Conservation (phyloP, 92 coral and sea anemone species). For the Phymanthus crucifer region DNA sequence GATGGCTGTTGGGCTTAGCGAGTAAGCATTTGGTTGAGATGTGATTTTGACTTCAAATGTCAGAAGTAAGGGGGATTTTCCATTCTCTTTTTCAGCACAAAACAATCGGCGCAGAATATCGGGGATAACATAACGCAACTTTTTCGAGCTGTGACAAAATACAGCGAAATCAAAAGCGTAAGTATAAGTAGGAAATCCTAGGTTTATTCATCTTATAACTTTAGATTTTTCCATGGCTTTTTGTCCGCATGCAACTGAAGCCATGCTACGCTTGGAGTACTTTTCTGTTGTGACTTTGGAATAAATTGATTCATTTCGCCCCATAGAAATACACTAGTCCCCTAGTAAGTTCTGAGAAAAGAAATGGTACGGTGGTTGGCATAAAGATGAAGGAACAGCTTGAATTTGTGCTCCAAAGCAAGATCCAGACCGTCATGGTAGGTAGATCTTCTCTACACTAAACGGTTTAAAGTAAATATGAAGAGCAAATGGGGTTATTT, state of each 20-base stretch:
- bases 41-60: constrained; percentile 52
- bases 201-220: constrained; percentile 2
- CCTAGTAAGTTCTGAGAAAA: not conserved
- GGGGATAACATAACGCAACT: constrained; percentile 20
- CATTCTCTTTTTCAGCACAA: constrained; percentile 56
- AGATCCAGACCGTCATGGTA: constrained; percentile 76
- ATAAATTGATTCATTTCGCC: constrained; percentile 8
- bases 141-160: constrained; percentile 44
- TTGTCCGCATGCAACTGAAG: constrained; percentile 16
- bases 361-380: constrained; percentile 62
- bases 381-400: constrained; percentile 51
- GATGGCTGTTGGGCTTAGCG: not conserved
- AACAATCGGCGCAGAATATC: constrained; percentile 32
- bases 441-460: constrained; percentile 22
- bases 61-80: constrained; percentile 50
- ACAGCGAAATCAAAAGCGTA: constrained; percentile 52
- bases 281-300: constrained; percentile 39
- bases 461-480: constrained; percentile 59
- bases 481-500: constrained; percentile 45
- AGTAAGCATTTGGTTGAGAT: constrained; percentile 29
- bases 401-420: constrained; percentile 48
- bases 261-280: constrained; percentile 42
- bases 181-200: constrained; percentile 25
- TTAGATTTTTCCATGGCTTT: not conserved
- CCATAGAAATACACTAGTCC: constrained; percentile 43